A percentile compares a stretch with the other conserved stretches of the same genome.
These are phyloP conservation scores for Cistogaster globosa DNA, from an alignment of 2,888 invertebrate genomes.

Conservation along the genomic window DNA sequence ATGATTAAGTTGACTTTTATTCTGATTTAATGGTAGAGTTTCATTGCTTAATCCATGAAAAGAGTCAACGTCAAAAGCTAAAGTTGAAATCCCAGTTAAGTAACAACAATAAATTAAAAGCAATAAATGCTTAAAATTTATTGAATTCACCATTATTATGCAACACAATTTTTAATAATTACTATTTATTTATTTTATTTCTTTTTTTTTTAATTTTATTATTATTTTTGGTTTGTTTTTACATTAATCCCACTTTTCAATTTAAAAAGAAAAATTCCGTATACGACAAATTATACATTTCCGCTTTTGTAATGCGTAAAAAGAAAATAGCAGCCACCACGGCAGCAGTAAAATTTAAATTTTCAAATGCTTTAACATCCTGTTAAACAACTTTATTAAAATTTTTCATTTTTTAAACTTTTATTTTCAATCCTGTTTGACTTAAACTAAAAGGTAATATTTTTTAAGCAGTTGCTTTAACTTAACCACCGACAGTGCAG, in stretches of 20 bases:
- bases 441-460: background rate
- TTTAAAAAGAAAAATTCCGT: background rate
- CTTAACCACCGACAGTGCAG: background rate
- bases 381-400: constrained; percentile 53
- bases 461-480: constrained; percentile 1
- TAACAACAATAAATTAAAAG: constrained; percentile 1
- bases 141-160: constrained; percentile 43
- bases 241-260: constrained; percentile 37
- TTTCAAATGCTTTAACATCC: constrained; percentile 50
- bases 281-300: constrained; percentile 46
- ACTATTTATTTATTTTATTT: background rate
- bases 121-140: constrained; percentile 15
- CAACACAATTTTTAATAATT: constrained; percentile 28
- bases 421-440: constrained; percentile 4
- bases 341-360: constrained; percentile 2
- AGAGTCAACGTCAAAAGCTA: constrained; percentile 5
- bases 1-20: background rate
- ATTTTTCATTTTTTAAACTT: constrained; percentile 20
- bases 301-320: constrained; percentile 42
- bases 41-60: background rate
- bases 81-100: background rate
- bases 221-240: constrained; percentile 1
- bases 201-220: background rate
- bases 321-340: background rate
- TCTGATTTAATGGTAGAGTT: background rate